phyloP scores from a whole-genome alignment of 1,140 invertebrate species.

The Cydia pomonella region DNA sequence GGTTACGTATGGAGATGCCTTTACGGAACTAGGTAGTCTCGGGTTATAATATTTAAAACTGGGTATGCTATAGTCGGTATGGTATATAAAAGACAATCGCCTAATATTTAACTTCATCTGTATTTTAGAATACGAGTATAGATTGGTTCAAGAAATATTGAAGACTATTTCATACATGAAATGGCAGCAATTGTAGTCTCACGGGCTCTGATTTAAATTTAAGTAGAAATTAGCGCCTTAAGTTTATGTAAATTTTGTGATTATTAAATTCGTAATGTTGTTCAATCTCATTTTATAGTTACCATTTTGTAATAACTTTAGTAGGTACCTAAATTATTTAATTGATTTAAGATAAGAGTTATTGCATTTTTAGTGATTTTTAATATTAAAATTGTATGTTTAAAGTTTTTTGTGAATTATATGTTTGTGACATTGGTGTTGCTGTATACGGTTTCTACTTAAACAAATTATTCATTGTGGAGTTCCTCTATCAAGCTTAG shows the following conservation, averaged over 20 bases:
- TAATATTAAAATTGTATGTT: not conserved
- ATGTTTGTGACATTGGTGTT: not conserved
- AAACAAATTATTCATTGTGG: not conserved
- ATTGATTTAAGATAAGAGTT: conserved; percentile 23
- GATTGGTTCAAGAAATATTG: not conserved
- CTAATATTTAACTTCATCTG: not conserved
- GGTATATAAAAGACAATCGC: too few relatives aligned
- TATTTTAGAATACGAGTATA: not conserved
- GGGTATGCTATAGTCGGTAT: too few relatives aligned
- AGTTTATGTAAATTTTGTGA: conserved; percentile 23
- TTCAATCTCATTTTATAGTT: conserved; percentile 27
- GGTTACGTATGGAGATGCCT: too few relatives aligned
- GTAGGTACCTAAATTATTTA: conserved; percentile 17
- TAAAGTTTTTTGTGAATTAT: not conserved
- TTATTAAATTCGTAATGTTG: conserved; percentile 9
- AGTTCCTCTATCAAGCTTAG: not conserved
- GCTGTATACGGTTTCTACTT: not conserved
- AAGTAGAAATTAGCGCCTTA: not conserved
- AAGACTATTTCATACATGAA: not conserved
- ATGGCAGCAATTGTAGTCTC: not conserved
- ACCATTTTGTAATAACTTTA: conserved; percentile 26
- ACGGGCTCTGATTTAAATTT: not conserved
- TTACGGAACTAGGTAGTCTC: too few relatives aligned
- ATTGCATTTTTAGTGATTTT: conserved; percentile 28
- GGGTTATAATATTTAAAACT: too few relatives aligned